Percentiles rank a stretch among this genome's conserved stretches.
These are phyloP conservation scores for Hyalella azteca DNA, from an alignment of 2,888 invertebrate genomes.

Conservation along the genomic window DNA sequence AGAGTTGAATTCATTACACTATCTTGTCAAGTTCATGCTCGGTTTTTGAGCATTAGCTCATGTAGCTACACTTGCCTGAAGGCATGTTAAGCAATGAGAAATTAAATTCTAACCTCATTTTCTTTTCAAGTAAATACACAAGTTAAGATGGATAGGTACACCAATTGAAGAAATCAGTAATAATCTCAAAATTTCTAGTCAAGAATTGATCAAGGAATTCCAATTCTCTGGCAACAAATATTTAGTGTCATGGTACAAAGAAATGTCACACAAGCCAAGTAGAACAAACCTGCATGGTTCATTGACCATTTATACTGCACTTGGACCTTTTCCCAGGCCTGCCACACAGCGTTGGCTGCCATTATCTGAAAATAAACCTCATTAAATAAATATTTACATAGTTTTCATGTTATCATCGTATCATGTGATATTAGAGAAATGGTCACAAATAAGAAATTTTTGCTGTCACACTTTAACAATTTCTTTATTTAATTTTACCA, in stretches of 20 bases:
- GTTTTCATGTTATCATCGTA: too few relatives aligned
- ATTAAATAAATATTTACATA: not conserved
- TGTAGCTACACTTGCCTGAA: too few relatives aligned
- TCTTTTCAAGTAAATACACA: not conserved
- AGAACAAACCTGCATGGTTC: not conserved
- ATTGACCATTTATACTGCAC: not conserved
- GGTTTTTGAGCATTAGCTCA: too few relatives aligned
- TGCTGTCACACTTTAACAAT: too few relatives aligned
- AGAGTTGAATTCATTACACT: too few relatives aligned
- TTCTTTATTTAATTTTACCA: too few relatives aligned
- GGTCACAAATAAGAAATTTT: too few relatives aligned
- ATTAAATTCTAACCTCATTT: not conserved
- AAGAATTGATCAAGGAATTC: not conserved
- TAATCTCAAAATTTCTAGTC: not conserved
- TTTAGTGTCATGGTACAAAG: not conserved
- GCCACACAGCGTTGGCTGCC: not conserved
- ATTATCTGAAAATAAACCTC: not conserved
- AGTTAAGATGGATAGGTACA: not conserved
- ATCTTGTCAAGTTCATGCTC: too few relatives aligned
- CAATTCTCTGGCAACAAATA: not conserved
- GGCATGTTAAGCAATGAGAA: too few relatives aligned
- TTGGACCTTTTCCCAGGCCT: not conserved
- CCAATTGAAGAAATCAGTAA: not conserved
- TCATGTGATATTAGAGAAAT: too few relatives aligned
- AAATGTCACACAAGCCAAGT: too few relatives aligned